Base-by-base conservation (phyloP, 2,888 invertebrate species). In the Thecophora atra region DNA sequence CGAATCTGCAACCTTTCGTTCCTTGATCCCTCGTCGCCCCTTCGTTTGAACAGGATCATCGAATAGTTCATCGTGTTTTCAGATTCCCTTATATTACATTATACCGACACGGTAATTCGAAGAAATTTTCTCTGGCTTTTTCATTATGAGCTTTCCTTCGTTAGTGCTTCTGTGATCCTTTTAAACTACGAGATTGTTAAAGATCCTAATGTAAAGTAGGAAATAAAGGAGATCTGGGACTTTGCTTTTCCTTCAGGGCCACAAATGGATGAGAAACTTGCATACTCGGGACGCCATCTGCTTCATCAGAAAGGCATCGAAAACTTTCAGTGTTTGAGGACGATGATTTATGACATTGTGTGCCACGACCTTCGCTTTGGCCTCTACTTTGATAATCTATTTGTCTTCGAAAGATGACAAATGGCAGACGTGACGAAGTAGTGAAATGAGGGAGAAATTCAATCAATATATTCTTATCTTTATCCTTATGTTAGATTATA, bases 311-410 rank as follows among this genome's bases (percentile, higher is more conserved):
- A n/a, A 21, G 42, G 11, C 2, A 21, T 5, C 19, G 52, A 52
- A 51, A n/a, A 26, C 47, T 8, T 44, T 24, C n/a, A n/a, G 19
- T 37, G 52, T 56, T 67, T 64, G 54, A n/a, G n/a, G n/a, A 3
- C 52, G 47, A 26, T 66, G 72, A 70, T 72, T 72, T 72, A 72
- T 68, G 69, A 69, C 56, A 15, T 62, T 54, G 52, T 66, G 3
- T 15, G 56, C 26, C 24, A 24, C 47, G 56, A 72, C 72, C 72
- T 72, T 58, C 69, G 72, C 68, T 51, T 66, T 71, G 52, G 71
- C 71, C n/a, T 30, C 11, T 37, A 37, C 37, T 37, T 37, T n/a
- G 19, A 54, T 21, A 21, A 21, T 54, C 54, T 54, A 21, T 54
- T 19, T 6, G n/a, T 17, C n/a, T n/a, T n/a, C n/a, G n/a, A n/a